Evolutionary conservation across 2,888 invertebrate species (phyloP), one percentile per base, ranked within the genome.

Genomic region (Spodoptera littoralis): DNA sequence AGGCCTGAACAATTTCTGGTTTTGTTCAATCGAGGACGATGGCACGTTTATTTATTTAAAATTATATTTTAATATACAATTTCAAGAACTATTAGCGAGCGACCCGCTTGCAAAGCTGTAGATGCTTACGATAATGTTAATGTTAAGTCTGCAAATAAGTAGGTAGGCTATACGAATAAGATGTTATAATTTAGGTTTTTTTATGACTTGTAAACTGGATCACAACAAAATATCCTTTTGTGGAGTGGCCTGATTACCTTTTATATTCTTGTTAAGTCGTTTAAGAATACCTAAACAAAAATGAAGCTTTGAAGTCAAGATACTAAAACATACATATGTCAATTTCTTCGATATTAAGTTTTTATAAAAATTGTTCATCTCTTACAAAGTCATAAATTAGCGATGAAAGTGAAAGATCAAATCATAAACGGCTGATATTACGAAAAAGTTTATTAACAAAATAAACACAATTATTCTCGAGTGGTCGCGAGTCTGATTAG

Each of bases 1-100:
- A 84, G 81, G 81, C 70, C 75, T 80, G 67, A 82, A 72, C 64
- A 77, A 81, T 81, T 84, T 85, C 80, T 81, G 83, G 76, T 82
- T 79, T 79, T 70, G 59, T 70, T 71, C 59, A 62, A 79, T 76
- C 77, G 79, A 79, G 82, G 80, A 67, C 80, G 74, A 63, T 49
- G 49, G 42, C 13, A 12, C 55, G 22, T 49, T 13, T 57, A 47
- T 65, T 62, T 55, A 64, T 50, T 42, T 22, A 49, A 66, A 72
- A 60, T 61, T 50, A 64, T 68, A 43, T 57, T 65, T 51, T 56
- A 65, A 52, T 36, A 46, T 45, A 49, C 49, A 49, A 60, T 64
- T 68, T 60, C 8, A 30, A 54, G 42, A 45, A 52, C 55, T 50
- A 30, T 47, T 55, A 51, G 24, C 42, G 22, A 42, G 12, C 11